Conservation (phyloP, 2,888 invertebrate species). For the Terebella lapidaria region DNA sequence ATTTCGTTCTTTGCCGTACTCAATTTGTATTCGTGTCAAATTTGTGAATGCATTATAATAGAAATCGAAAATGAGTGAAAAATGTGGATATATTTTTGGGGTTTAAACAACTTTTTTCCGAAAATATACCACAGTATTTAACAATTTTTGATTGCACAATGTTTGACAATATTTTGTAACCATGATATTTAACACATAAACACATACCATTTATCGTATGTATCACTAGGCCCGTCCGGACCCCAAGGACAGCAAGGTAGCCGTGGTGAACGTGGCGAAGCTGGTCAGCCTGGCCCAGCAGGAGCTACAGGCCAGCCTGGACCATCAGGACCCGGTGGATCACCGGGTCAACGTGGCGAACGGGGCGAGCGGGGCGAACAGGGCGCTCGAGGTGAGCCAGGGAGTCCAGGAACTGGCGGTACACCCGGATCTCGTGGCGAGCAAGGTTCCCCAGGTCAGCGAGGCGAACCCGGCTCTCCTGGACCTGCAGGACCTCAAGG, state of each 20-base stretch:
- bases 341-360: constrained; percentile 10
- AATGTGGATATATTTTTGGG: too few relatives aligned
- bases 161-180: too few relatives aligned
- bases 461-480: constrained; percentile 15
- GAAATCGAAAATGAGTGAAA: too few relatives aligned
- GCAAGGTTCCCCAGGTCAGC: constrained; percentile 1
- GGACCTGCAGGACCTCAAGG: constrained; percentile 32
- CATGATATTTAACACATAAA: too few relatives aligned
- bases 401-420: constrained; percentile 17
- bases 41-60: not conserved
- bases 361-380: constrained; percentile 7
- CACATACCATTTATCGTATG: too few relatives aligned
- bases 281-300: constrained; percentile 10
- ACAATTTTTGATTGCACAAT: too few relatives aligned
- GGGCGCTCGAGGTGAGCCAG: constrained; percentile 18
- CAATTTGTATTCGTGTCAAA: too few relatives aligned
- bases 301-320: constrained; percentile 16
- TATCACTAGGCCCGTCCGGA: constrained; percentile 12
- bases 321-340: constrained; percentile 14
- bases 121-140: too few relatives aligned
- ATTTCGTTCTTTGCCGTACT: too few relatives aligned
- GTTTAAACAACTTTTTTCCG: too few relatives aligned
- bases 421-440: constrained; percentile 8
- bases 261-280: constrained; percentile 11
- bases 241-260: constrained; percentile 8